Percentiles rank a stretch among this genome's conserved stretches.
phyloP scores from a whole-genome alignment of 2,113 vertebrate genomes.

The Tylochromis polylepis region DNA sequence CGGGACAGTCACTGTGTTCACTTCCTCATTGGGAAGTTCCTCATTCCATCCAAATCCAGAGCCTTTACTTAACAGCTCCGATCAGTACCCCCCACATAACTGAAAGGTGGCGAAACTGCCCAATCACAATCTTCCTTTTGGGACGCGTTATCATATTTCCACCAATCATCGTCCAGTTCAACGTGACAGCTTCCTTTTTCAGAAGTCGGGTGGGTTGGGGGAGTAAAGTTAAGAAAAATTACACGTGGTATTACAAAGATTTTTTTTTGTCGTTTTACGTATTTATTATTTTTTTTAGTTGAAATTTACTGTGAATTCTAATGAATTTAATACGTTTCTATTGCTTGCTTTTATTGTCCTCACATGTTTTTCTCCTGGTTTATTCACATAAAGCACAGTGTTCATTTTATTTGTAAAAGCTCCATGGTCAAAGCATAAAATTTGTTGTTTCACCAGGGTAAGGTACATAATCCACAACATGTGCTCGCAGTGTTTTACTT shows the following conservation, averaged over 20 bases:
- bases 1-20: rapidly evolving
- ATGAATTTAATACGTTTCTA: not conserved
- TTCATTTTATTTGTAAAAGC: not conserved
- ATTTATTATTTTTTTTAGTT: not conserved
- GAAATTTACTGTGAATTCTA: not conserved
- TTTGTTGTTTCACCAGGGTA: not conserved
- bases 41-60: rapidly evolving
- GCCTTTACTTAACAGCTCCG: not conserved
- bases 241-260: not conserved
- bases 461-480: not conserved
- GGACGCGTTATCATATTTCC: rapidly evolving
- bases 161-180: conserved; percentile 15
- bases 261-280: rapidly evolving
- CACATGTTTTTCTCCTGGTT: not conserved
- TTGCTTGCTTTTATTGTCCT: not conserved
- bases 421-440: not conserved
- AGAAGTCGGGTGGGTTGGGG: not conserved
- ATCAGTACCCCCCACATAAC: not conserved
- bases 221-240: too few relatives aligned
- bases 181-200: not conserved
- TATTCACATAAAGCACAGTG: not conserved
- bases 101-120: rapidly evolving
- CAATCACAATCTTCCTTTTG: not conserved
- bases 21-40: conserved; percentile 9
- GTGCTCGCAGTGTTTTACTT: not conserved